A percentile compares a stretch with the other conserved stretches of the same genome.
Evolutionary conservation across 2,113 vertebrate genomes (phyloP).

Genomic region (Gallinago media): DNA sequence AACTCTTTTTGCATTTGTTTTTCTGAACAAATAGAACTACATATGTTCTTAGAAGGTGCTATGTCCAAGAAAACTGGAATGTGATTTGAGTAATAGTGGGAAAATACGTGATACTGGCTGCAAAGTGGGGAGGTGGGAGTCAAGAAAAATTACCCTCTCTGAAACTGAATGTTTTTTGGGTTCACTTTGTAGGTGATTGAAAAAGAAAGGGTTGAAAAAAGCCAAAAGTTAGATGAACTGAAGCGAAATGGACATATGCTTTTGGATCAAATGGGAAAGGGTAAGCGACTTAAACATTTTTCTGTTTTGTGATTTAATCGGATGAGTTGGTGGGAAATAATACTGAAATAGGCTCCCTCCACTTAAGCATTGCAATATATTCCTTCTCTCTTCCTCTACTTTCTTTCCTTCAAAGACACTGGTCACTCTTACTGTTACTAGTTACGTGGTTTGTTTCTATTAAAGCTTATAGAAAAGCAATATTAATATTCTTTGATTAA

Average conservation of each 20-base stretch:
- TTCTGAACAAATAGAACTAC: neutral
- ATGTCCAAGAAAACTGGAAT: neutral
- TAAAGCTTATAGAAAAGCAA: neutral
- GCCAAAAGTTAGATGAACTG: constrained; percentile 75
- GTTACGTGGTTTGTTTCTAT: neutral
- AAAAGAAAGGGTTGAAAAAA: constrained; percentile 79
- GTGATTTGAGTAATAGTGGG: neutral
- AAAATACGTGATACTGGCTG: neutral
- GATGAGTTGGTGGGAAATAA: neutral
- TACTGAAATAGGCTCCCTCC: neutral
- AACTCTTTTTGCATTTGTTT: neutral
- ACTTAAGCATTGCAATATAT: neutral
- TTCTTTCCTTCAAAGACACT: neutral
- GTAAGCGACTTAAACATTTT: constrained; percentile 64
- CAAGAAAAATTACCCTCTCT: neutral
- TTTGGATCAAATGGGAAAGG: constrained; percentile 87
- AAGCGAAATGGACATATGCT: constrained; percentile 78
- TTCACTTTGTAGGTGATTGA: constrained; percentile 81
- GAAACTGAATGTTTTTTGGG: neutral
- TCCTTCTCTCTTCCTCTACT: neutral
- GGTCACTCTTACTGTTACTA: neutral
- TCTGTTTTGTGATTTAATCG: neutral
- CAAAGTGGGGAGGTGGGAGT: neutral
- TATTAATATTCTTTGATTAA: neutral
- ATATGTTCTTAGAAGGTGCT: neutral